Evolutionary conservation across 2,888 invertebrate genomes (phyloP).

Genomic region (Phengaris alcon): DNA sequence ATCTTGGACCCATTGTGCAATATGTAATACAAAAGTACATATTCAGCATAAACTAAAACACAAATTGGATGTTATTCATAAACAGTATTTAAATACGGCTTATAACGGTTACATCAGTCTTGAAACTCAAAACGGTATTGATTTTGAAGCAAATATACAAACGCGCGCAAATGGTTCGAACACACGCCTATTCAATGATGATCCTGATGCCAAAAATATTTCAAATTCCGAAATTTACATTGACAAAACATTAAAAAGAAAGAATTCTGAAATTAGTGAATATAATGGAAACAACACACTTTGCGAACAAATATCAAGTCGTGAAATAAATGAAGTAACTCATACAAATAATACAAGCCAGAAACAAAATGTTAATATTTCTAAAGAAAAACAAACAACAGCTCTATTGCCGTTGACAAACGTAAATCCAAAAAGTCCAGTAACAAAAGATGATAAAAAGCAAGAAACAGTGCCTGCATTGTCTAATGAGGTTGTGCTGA

Average conservation of each 20-base stretch:
- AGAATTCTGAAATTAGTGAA: neutral
- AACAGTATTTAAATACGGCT: neutral
- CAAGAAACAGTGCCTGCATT: too few species aligned
- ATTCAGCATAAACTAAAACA: neutral
- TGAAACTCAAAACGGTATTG: neutral
- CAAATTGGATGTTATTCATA: neutral
- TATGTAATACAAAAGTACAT: constrained; percentile 20
- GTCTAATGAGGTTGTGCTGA: neutral
- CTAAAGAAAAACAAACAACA: neutral
- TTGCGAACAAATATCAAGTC: neutral
- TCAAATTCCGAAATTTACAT: neutral
- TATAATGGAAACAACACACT: neutral
- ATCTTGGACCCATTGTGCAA: constrained; percentile 22
- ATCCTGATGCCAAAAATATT: too few species aligned
- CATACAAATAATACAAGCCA: neutral
- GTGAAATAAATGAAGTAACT: neutral
- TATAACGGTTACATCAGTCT: neutral
- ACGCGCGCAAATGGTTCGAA: neutral
- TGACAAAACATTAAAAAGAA: neutral
- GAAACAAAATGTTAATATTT: neutral
- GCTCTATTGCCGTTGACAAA: neutral
- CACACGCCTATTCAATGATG: too few species aligned
- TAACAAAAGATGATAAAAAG: neutral
- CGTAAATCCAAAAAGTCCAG: neutral
- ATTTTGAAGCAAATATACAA: constrained; percentile 19